Base-by-base conservation (phyloP, 2,113 vertebrate genomes). In the Arvicanthis niloticus region DNA sequence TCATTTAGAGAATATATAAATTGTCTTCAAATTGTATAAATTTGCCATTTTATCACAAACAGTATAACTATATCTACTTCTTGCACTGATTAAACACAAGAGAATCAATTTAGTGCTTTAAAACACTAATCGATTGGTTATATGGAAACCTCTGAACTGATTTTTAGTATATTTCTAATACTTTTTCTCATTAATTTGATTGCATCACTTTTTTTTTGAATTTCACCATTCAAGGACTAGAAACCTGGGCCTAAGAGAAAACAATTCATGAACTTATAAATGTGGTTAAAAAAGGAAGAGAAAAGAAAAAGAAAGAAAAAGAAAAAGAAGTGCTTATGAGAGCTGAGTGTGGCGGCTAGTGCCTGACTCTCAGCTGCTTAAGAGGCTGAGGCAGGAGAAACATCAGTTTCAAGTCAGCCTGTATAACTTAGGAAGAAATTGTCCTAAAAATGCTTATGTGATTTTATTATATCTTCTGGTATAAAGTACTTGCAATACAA, bases 41-140 rank as follows among this genome's bases (percentile, higher is more conserved):
- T 67, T 67, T 90, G 73, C 24, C n/a, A 89, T n/a, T n/a, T 85
- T 97, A 86, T 93, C 53, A 92, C 24, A 92, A 37, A 93, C 94
- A 93, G 93, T 94, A 77, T 9, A 89, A 78, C 31, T 37, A 95
- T 84, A 93, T 16, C 40, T 62, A 34, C 31, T 95, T 97, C 45
- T 67, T 97, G 29, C 48, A 93, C 40, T 96, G 42, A 92, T 80
- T 95, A 96, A 75, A 78, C 3, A 91, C 0, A 89, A 88, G 0
- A 88, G 21, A 68, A 21, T 45, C 62, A 92, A 86, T 94, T 81
- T 5, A 65, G 70, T 82, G 37, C 34, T 96, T 75, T 81, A 80
- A 87, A 93, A 92, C 60, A 81, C 58, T 81, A 85, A 51, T 70
- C 92, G 65, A 93, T 65, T 75, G 16, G 84, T 96, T 73, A 91